These are phyloP conservation scores for Sula dactylatra DNA, from an alignment of 2,113 vertebrate species.

Conservation along the genomic window DNA sequence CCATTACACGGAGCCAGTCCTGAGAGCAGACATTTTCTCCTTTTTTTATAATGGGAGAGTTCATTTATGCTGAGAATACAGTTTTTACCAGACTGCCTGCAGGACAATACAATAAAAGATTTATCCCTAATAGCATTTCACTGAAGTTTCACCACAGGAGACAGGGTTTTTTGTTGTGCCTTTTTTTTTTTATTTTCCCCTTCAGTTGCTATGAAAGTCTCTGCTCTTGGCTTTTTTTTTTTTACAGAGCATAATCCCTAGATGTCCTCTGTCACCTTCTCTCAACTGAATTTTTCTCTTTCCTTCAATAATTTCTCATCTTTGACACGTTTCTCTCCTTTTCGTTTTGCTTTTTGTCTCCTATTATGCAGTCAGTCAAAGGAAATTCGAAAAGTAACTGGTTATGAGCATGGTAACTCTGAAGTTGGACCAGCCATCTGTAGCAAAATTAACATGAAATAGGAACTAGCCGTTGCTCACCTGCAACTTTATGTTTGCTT, in stretches of 20 bases:
- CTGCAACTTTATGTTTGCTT: not conserved
- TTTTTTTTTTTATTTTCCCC: not conserved
- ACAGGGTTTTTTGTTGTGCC: constrained; percentile 1
- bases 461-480: not conserved
- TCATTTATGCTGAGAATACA: constrained; percentile 65
- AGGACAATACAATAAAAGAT: constrained; percentile 73
- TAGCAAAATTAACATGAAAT: not conserved
- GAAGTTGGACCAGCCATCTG: not conserved
- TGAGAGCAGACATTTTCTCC: not conserved
- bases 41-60: constrained; percentile 41
- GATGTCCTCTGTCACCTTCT: not conserved
- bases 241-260: constrained; percentile 20
- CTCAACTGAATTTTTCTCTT: not conserved
- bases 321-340: not conserved
- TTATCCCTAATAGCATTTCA: constrained; percentile 69
- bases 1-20: not conserved
- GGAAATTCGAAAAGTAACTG: not conserved
- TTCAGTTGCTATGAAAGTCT: not conserved
- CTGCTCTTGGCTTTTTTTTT: not conserved
- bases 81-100: constrained; percentile 68
- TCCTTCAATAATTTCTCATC: not conserved
- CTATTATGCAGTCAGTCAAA: not conserved
- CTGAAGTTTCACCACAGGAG: constrained; percentile 65
- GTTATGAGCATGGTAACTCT: not conserved
- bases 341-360: not conserved